Evolutionary conservation across 2,113 vertebrate species (phyloP), one percentile per base, ranked within the genome.

Genomic region (Leiothrix lutea): DNA sequence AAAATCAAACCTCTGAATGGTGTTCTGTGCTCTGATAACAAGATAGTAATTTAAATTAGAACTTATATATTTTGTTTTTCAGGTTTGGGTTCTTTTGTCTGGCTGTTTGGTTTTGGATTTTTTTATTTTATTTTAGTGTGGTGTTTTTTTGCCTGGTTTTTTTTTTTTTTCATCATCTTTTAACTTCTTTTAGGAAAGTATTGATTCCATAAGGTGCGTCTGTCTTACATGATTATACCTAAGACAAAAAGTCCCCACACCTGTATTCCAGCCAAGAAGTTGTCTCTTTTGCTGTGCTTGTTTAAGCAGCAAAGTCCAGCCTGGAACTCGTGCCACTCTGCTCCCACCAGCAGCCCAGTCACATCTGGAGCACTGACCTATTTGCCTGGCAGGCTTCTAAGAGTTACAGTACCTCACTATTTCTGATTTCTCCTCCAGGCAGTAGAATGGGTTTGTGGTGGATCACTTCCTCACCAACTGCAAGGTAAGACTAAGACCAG

Each of bases 301-400:
- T 38, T 86, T 58, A 33, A 90, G 80, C 40, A 80, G 13, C 71
- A 72, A 35, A 38, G 48, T 24, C 38, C 29, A 65, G 28, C 48
- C 58, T 62, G 28, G 31, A 50, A 5, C 5, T 7, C 0, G 0
- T 45, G 48, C n/a, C 3, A 2, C 25, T 7, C 57, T 25, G 51
- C 14, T 33, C 45, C 57, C 25, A 54, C 26, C 71, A 57, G 33
- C 74, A 70, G n/a, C 53, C 33, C 58, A 14, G 13, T 62, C 5
- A 1, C 5, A 6, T 29, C 38, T 42, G 56, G 25, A 72, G 40
- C 7, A 23, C 18, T 24, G 12, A 69, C 26, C 5, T 48, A 21
- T 28, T 69, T 82, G 33, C 35, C 38, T 57, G 70, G 69, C 54
- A 86, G 45, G 72, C 14, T 8, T 23, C 31, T 48, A 28, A 38